phyloP scores from a whole-genome alignment of 2,113 vertebrate genomes.

The Gobio gobio region DNA sequence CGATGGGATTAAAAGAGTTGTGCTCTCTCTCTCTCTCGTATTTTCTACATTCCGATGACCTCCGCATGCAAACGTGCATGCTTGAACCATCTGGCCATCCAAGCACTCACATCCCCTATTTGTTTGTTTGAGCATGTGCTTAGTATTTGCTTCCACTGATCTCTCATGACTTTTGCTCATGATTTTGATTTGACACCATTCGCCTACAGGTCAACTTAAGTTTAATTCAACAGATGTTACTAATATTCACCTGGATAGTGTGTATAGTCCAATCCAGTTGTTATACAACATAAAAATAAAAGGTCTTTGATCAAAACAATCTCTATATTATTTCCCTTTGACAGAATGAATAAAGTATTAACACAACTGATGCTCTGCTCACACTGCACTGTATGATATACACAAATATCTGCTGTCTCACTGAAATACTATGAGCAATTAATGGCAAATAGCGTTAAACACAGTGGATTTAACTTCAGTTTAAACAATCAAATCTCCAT shows the following conservation, averaged over 20 bases:
- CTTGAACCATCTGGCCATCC: conserved; percentile 69
- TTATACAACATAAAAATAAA: neutral
- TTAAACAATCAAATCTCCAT: conserved; percentile 69
- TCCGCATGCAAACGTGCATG: conserved; percentile 63
- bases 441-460: conserved; percentile 59
- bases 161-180: conserved; percentile 14
- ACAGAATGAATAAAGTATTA: neutral
- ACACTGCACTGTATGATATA: neutral
- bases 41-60: conserved; percentile 59
- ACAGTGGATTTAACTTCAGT: conserved; percentile 68
- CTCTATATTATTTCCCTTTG: neutral
- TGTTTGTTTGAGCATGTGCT: conserved; percentile 63
- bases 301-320: neutral
- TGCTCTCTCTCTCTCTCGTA: conserved; percentile 58
- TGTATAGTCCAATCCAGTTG: neutral
- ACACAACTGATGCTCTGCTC: neutral
- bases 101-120: conserved; percentile 59
- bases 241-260: conserved; percentile 5
- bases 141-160: conserved; percentile 8
- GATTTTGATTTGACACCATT: conserved; percentile 23
- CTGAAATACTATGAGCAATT: conserved; percentile 54
- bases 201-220: neutral
- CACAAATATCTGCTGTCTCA: neutral
- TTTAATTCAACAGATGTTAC: neutral
- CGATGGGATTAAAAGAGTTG: conserved; percentile 76